These are phyloP conservation scores for Rhadinocentrus ornatus DNA, from an alignment of 2,797 vertebrate species.

Conservation along the genomic window DNA sequence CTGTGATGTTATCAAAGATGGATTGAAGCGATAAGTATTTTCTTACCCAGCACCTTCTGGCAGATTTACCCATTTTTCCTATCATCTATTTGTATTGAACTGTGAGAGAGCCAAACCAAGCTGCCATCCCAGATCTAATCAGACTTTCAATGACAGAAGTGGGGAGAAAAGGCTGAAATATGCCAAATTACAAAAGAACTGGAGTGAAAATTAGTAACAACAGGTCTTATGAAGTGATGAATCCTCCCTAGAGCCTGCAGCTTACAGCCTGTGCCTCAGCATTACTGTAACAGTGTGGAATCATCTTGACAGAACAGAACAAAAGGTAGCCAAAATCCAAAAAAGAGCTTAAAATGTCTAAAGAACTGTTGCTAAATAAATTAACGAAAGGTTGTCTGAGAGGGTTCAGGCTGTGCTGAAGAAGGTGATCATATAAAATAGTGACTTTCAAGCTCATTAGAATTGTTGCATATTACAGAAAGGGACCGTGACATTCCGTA, in stretches of 20 bases:
- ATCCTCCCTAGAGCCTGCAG: not conserved
- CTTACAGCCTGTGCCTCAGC: not conserved
- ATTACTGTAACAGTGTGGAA: not conserved
- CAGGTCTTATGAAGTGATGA: not conserved
- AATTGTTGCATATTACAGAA: not conserved
- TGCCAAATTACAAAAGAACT: not conserved
- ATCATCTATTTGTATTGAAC: too few species aligned
- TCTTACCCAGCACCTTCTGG: too few species aligned
- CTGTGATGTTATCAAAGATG: too few species aligned
- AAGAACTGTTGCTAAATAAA: not conserved
- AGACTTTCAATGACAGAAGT: not conserved
- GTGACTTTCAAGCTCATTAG: not conserved
- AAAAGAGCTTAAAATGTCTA: not conserved
- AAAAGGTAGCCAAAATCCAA: slow-evolving; percentile 1
- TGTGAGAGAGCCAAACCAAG: too few species aligned
- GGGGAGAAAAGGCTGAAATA: not conserved
- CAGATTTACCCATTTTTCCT: too few species aligned
- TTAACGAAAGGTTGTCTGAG: not conserved
- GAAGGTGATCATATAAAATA: not conserved
- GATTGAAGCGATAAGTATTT: too few species aligned
- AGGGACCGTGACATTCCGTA: not conserved
- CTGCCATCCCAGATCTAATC: too few species aligned
- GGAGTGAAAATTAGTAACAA: not conserved
- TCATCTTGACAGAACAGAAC: not conserved
- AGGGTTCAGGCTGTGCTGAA: not conserved